Conservation (phyloP, 64 coral and sea anemone genomes). For the Anthopleura sola region DNA sequence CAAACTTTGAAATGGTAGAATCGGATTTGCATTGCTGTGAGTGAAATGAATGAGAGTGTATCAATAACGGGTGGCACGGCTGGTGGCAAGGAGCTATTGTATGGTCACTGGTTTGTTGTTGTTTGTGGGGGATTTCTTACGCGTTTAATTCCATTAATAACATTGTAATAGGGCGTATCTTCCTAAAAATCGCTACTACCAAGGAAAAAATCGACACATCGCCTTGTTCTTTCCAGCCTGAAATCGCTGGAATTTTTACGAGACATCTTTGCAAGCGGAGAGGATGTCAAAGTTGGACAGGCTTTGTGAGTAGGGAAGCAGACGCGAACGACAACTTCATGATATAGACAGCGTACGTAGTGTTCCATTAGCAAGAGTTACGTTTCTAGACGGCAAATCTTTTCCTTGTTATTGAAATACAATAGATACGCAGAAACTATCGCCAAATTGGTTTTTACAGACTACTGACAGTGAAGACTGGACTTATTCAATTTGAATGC, state of each 20-base stretch:
- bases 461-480: neutral
- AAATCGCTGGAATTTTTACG: neutral
- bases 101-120: slow-evolving; percentile 4
- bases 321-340: neutral
- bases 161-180: neutral
- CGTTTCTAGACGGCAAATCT: neutral
- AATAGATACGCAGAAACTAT: neutral
- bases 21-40: neutral
- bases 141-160: neutral
- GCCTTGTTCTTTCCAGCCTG: neutral
- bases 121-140: neutral
- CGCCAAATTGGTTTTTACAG: neutral
- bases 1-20: neutral
- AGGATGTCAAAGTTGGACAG: neutral
- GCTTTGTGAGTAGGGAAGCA: neutral
- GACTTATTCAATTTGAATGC: neutral
- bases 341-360: neutral
- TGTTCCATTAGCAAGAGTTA: neutral
- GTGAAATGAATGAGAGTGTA: neutral
- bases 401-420: neutral
- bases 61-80: neutral
- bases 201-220: neutral
- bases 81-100: neutral
- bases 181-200: neutral
- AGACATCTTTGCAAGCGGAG: neutral